Conservation (phyloP, 2,888 invertebrate species). For the Taenaris catops region DNA sequence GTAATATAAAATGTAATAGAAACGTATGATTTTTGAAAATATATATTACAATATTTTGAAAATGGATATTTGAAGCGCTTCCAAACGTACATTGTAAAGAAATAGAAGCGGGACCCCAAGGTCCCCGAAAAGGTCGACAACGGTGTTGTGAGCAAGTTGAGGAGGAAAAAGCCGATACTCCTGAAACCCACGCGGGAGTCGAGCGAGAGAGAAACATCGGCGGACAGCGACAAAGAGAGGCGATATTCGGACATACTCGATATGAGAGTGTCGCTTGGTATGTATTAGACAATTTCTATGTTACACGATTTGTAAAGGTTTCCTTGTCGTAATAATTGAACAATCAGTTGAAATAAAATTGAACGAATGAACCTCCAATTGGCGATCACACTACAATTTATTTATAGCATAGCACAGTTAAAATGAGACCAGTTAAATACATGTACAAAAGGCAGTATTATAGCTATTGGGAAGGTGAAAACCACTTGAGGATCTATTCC, state of each 20-base stretch:
- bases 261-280: constrained; percentile 65
- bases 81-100: no score
- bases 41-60: no score
- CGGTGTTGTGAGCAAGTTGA: constrained; percentile 54
- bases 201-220: constrained; percentile 67
- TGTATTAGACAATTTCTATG: constrained; percentile 31
- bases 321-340: constrained; percentile 7
- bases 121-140: constrained; percentile 46
- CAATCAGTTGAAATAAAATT: background rate
- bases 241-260: constrained; percentile 69
- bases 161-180: constrained; percentile 59
- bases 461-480: no score
- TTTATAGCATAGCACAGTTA: no score
- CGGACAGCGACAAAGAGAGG: constrained; percentile 68
- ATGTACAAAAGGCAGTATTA: no score
- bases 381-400: no score
- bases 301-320: constrained; percentile 2
- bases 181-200: constrained; percentile 66
- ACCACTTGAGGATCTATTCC: no score
- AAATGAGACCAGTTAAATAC: no score
- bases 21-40: no score
- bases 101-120: constrained; percentile 63
- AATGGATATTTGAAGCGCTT: no score
- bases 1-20: no score
- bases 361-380: no score